A percentile compares a stretch with the other conserved stretches of the same genome.
phyloP scores from a whole-genome alignment of 1,140 invertebrate genomes.

The Doryteuthis pealeii region DNA sequence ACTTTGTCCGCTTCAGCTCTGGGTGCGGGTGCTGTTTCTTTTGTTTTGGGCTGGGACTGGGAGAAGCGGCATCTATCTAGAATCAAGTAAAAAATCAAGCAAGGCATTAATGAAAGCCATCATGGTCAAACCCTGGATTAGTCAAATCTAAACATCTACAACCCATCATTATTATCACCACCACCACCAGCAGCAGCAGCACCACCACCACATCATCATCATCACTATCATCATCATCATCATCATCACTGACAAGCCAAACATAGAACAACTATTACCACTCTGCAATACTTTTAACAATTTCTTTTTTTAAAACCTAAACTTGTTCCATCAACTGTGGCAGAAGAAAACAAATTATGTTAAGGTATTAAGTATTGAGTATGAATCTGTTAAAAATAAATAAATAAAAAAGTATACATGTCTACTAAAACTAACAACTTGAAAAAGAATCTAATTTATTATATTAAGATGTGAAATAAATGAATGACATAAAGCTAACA shows the following conservation, averaged over 20 bases:
- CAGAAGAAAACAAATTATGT: no score
- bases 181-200: background rate
- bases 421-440: no score
- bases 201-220: background rate
- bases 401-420: no score
- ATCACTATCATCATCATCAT: background rate
- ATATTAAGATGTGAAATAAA: no score
- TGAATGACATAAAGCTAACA: no score
- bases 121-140: background rate
- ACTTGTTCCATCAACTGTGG: no score
- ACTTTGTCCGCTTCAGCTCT: conserved; percentile 59
- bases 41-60: conserved; percentile 65
- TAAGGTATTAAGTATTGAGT: no score
- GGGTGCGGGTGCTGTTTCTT: conserved; percentile 46
- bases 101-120: conserved; percentile 11
- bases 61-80: conserved; percentile 80
- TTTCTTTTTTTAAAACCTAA: no score
- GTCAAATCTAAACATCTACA: background rate
- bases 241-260: background rate
- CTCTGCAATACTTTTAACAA: no score
- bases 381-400: no score
- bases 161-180: background rate
- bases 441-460: no score
- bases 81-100: conserved; percentile 27
- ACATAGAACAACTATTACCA: no score